phyloP scores from a whole-genome alignment of 2,888 invertebrate species.

The Diloba caeruleocephala region DNA sequence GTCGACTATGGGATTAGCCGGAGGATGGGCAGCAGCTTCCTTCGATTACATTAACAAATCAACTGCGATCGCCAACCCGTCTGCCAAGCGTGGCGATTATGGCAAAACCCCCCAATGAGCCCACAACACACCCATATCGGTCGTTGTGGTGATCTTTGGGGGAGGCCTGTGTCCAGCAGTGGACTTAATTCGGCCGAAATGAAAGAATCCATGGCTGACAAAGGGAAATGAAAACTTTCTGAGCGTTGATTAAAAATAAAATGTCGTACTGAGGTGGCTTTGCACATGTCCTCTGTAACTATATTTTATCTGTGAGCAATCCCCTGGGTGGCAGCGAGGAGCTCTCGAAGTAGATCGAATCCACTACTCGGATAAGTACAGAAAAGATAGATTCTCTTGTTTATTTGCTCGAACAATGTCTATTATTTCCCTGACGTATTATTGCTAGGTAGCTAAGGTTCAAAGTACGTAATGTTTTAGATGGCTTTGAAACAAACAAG shows the following conservation, averaged over 20 bases:
- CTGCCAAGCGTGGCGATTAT: too few species aligned
- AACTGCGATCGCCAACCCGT: too few species aligned
- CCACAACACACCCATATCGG: too few species aligned
- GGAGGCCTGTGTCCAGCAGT: too few species aligned
- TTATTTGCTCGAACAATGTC: conserved; percentile 38
- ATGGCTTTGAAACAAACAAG: too few species aligned
- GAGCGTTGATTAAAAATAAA: conserved; percentile 49
- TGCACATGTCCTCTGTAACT: conserved; percentile 33
- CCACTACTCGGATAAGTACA: conserved; percentile 3
- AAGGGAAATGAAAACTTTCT: conserved; percentile 34
- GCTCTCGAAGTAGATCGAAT: conserved; percentile 35
- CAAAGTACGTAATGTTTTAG: neutral
- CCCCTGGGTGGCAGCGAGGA: conserved; percentile 14
- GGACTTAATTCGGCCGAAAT: too few species aligned
- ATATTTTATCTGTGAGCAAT: conserved; percentile 36
- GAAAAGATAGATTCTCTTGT: conserved; percentile 23
- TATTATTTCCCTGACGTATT: conserved; percentile 42
- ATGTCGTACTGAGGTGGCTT: conserved; percentile 14
- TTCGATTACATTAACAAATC: too few species aligned
- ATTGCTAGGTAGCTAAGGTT: neutral
- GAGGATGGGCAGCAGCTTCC: too few species aligned
- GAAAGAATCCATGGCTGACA: too few species aligned
- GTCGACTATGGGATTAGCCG: too few species aligned
- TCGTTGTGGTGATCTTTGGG: too few species aligned
- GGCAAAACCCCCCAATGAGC: too few species aligned